phyloP scores from a whole-genome alignment of 2,888 invertebrate species.

The Lasioglossum leucozonium region DNA sequence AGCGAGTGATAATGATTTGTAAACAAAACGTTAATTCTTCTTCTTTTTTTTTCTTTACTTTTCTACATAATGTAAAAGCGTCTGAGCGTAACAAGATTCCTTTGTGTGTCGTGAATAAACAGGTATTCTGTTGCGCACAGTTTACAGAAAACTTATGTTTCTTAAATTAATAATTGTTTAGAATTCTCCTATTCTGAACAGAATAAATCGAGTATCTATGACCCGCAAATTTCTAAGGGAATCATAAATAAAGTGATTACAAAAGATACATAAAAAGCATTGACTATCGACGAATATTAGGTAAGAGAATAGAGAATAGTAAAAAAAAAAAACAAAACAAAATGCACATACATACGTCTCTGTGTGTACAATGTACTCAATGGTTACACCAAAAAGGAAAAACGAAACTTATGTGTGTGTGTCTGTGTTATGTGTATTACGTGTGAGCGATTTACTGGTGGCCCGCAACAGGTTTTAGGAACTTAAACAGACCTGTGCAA shows the following conservation, averaged over 20 bases:
- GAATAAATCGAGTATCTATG: constrained; percentile 64
- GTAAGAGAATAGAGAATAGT: constrained; percentile 34
- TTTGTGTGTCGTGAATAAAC: constrained; percentile 26
- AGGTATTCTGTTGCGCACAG: constrained; percentile 55
- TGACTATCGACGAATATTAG: constrained; percentile 41
- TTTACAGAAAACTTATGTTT: constrained; percentile 42
- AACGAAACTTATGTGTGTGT: background rate
- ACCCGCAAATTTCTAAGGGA: constrained; percentile 57
- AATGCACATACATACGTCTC: constrained; percentile 32
- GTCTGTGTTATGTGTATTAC: background rate
- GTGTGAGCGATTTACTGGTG: constrained; percentile 42
- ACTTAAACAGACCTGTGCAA: constrained; percentile 61
- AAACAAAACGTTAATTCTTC: constrained; percentile 35
- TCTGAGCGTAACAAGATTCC: constrained; percentile 56
- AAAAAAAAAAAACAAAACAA: constrained; percentile 22
- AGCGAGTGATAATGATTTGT: constrained; percentile 30
- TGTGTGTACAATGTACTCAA: constrained; percentile 25
- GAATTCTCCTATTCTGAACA: constrained; percentile 40
- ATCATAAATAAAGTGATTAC: constrained; percentile 52
- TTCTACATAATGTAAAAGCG: constrained; percentile 16
- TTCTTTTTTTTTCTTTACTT: constrained; percentile 7
- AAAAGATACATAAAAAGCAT: constrained; percentile 55
- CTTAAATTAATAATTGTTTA: constrained; percentile 57
- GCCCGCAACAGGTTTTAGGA: constrained; percentile 61
- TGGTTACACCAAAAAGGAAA: constrained; percentile 24